Base-by-base conservation (phyloP, 2,113 vertebrate species). In the Eolophus roseicapilla region DNA sequence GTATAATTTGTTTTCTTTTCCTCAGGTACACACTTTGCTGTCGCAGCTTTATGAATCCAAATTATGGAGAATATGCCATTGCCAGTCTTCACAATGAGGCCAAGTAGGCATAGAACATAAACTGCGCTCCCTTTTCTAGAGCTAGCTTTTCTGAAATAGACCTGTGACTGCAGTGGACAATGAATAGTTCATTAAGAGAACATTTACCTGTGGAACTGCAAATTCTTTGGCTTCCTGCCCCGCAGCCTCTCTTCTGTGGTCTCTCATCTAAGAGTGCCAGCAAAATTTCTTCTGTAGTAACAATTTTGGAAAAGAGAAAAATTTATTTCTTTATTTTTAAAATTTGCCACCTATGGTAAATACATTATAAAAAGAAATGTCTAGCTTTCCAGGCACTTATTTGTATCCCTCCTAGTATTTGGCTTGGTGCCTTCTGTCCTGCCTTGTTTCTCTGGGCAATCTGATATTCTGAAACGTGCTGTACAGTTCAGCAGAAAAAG, bases 391-490 rank as follows among this genome's bases (percentile, higher is more conserved):
- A 88, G 87, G 71, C 46, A 68, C 46, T 90, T 85, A 41, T 15
- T 88, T 88, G 60, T 89, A 44, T 43, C 35, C 17, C 27, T 67
- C n/a, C 53, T 88, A 62, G 71, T 59, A 87, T 90, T 90, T 6
- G 1, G 17, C 27, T 90, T 88, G 68, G 47, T 96, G 88, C 86
- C 69, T 93, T 88, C 50, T 79, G 47, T 92, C 59, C 79, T 88
- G 63, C 49, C 65, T 87, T 68, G 33, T 85, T 83, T 87, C 55
- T 91, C 52, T 86, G n/a, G 37, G 82, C 68, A 92, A 88, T 82
- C n/a, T 88, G 82, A 96, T 96, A 83, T 65, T 68, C 74, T 80
- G 52, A 93, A 94, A 94, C 93, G 85, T 65, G 77, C 90, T 53
- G 25, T 68, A 82, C 57, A 84, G 88, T 86, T 95, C 86, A 95